Evolutionary conservation across 2,888 invertebrate species (phyloP).

Genomic region (Gonocerus acuteangulatus): DNA sequence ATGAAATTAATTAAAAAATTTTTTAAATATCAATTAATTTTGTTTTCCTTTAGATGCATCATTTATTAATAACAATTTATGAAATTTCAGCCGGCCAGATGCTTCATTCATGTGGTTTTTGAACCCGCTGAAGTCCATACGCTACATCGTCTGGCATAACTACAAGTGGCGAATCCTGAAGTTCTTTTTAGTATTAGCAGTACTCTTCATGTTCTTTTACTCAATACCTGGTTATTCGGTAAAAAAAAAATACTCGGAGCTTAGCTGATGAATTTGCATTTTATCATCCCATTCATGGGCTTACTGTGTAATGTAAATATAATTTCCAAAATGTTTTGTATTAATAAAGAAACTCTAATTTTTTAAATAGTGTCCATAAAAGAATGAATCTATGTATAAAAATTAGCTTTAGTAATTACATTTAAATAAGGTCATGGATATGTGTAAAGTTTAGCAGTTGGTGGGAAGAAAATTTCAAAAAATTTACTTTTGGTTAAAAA

Average conservation of each 20-base stretch:
- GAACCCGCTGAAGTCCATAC: slow-evolving; percentile 81
- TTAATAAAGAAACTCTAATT: not conserved
- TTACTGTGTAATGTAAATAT: not conserved
- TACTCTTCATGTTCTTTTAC: slow-evolving; percentile 58
- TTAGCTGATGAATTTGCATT: slow-evolving; percentile 43
- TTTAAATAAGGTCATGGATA: too few species aligned
- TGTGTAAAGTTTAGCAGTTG: too few species aligned
- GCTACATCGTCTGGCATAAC: slow-evolving; percentile 89
- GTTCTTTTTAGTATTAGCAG: slow-evolving; percentile 48
- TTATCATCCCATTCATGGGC: not conserved
- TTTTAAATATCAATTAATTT: too few species aligned
- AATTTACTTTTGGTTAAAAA: too few species aligned
- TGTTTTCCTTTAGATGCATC: too few species aligned
- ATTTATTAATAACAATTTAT: too few species aligned
- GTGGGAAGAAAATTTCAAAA: too few species aligned
- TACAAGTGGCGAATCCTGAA: slow-evolving; percentile 85
- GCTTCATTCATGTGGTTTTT: slow-evolving; percentile 91
- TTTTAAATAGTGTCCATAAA: slow-evolving; percentile 1
- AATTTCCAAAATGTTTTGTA: not conserved
- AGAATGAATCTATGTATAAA: not conserved
- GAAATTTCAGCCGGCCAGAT: slow-evolving; percentile 73
- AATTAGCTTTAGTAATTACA: too few species aligned
- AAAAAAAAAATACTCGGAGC: slow-evolving; percentile 77
- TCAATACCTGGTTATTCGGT: slow-evolving; percentile 82
- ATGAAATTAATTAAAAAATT: too few species aligned